These are phyloP conservation scores for Ormyrus thymus DNA, from an alignment of 2,888 invertebrate genomes.

Conservation along the genomic window DNA sequence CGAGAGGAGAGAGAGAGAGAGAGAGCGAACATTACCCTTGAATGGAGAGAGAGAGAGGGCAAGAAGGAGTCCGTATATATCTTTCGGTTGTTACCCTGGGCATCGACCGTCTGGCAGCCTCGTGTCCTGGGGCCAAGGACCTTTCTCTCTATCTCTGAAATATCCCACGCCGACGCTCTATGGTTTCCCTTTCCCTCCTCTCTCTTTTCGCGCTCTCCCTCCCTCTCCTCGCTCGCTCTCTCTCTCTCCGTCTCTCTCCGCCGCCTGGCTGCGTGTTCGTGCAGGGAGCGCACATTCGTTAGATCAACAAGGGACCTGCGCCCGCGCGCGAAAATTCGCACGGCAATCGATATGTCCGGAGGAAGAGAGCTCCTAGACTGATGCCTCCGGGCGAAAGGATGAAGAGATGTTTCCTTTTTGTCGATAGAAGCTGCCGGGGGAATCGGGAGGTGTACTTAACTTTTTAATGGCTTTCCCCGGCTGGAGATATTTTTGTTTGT, in stretches of 20 bases:
- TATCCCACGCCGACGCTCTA: conserved; percentile 37
- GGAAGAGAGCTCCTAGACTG: conserved; percentile 36
- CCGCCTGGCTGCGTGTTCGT: background rate
- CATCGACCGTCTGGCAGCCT: conserved; percentile 72
- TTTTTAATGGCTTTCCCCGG: conserved; percentile 20
- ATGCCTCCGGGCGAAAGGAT: conserved; percentile 3
- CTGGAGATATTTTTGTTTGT: conserved; percentile 3
- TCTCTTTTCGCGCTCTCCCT: background rate
- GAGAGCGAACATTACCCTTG: background rate
- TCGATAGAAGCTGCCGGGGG: background rate
- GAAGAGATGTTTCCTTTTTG: conserved; percentile 1
- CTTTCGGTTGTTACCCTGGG: conserved; percentile 68
- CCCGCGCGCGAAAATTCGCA: conserved; percentile 49
- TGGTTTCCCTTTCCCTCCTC: conserved; percentile 14
- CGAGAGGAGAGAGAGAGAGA: background rate
- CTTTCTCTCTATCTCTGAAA: conserved; percentile 56
- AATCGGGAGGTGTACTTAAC: conserved; percentile 1
- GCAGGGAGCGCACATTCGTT: conserved; percentile 20
- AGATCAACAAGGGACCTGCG: conserved; percentile 36
- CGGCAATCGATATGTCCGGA: conserved; percentile 52
- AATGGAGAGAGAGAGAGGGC: conserved; percentile 18
- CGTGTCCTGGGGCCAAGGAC: conserved; percentile 68
- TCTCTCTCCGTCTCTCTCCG: background rate
- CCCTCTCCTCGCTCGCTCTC: background rate
- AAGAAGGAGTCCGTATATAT: conserved; percentile 54